These are phyloP conservation scores for Parelbella ahira DNA, from an alignment of 2,888 invertebrate genomes.

Conservation along the genomic window DNA sequence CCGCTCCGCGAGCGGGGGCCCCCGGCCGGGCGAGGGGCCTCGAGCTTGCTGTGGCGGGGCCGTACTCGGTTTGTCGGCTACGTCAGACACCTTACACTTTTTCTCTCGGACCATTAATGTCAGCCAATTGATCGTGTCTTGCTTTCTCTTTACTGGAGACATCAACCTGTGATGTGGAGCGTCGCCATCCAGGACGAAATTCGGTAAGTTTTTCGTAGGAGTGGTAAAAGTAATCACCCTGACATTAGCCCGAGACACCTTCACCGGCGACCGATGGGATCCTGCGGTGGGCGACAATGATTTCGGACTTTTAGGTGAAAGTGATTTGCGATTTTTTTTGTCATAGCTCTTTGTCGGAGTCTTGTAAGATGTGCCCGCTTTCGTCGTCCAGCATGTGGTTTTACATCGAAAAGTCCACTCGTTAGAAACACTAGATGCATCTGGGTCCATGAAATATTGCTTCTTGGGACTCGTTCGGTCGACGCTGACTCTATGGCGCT, in stretches of 20 bases:
- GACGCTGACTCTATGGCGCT: slow-evolving; percentile 53
- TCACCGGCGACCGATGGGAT: slow-evolving; percentile 40
- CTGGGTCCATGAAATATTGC: no score
- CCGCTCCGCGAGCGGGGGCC: no score
- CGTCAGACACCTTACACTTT: no score
- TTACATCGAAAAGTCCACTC: no score
- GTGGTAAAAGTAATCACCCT: slow-evolving; percentile 59
- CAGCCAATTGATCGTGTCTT: slow-evolving; percentile 86
- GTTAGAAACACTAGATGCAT: no score
- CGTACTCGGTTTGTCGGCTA: no score
- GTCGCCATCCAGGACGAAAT: slow-evolving; percentile 87
- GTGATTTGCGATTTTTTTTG: slow-evolving; percentile 39
- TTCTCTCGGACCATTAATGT: slow-evolving; percentile 58
- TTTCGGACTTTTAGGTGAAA: slow-evolving; percentile 50
- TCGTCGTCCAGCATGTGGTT: no score
- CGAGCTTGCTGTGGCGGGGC: slow-evolving; percentile 49
- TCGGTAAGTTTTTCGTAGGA: slow-evolving; percentile 87
- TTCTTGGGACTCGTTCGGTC: slow-evolving; percentile 30
- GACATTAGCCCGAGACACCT: slow-evolving; percentile 41
- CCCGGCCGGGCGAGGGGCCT: no score
- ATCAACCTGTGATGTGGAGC: slow-evolving; percentile 87
- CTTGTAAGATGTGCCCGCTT: slow-evolving; percentile 53
- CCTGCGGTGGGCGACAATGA: slow-evolving; percentile 37
- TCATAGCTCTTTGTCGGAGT: slow-evolving; percentile 61
- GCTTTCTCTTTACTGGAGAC: slow-evolving; percentile 84